Evolutionary conservation across 2,113 vertebrate species (phyloP).

Genomic region (Dasypus novemcinctus): DNA sequence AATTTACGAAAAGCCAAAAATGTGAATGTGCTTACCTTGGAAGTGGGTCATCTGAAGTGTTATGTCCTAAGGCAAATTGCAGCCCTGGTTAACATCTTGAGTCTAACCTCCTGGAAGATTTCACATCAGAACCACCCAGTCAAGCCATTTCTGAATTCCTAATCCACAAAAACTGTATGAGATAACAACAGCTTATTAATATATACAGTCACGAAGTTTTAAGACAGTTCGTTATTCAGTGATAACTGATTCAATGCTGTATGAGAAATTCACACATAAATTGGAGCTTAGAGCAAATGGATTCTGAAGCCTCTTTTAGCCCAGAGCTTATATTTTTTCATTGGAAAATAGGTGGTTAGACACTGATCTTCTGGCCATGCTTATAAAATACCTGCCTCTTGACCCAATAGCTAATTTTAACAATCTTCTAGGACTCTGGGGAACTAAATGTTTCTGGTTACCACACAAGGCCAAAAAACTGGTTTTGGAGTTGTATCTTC

Average conservation of each 20-base stretch:
- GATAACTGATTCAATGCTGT: neutral
- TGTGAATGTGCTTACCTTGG: neutral
- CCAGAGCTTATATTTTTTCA: neutral
- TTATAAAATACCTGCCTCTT: neutral
- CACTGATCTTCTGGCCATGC: neutral
- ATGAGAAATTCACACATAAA: neutral
- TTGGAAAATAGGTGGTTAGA: neutral
- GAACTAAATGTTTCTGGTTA: neutral
- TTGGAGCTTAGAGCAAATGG: neutral
- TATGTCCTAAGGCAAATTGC: neutral
- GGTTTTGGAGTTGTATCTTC: neutral
- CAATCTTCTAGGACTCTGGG: neutral
- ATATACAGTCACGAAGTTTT: neutral
- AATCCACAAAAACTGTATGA: neutral
- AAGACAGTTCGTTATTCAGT: neutral
- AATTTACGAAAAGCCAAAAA: too few species aligned
- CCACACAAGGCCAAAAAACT: neutral
- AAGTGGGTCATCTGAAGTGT: neutral
- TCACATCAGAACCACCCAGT: neutral
- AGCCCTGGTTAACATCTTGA: neutral
- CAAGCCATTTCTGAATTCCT: neutral
- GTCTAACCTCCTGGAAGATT: neutral
- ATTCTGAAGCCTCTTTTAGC: neutral
- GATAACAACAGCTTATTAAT: neutral
- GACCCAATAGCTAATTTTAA: neutral